These are phyloP conservation scores for Petrocephalus sullivani DNA, from an alignment of 2,797 vertebrate genomes.

Conservation along the genomic window DNA sequence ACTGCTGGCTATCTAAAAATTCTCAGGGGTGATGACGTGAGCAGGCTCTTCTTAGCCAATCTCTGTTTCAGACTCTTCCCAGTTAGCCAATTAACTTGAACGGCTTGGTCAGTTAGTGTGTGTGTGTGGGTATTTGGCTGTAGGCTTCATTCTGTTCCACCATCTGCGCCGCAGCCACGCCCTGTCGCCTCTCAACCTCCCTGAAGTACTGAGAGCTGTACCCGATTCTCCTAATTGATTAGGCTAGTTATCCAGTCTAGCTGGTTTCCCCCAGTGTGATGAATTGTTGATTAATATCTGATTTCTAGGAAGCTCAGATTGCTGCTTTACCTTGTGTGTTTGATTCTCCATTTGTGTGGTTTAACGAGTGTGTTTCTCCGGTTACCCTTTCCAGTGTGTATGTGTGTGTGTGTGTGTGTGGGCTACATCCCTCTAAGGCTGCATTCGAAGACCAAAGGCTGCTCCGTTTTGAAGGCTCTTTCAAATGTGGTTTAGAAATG, in stretches of 20 bases:
- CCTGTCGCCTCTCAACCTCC: too few relatives aligned
- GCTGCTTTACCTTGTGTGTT: not conserved
- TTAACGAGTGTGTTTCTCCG: not conserved
- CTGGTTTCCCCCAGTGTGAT: not conserved
- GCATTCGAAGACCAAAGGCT: not conserved
- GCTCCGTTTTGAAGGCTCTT: not conserved
- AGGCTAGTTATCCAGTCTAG: not conserved
- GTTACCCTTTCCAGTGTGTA: not conserved
- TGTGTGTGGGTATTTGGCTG: not conserved
- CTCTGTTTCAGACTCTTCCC: not conserved
- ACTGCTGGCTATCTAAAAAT: not conserved
- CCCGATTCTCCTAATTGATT: not conserved
- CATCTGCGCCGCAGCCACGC: not conserved
- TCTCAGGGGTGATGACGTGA: not conserved
- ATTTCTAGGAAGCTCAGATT: not conserved
- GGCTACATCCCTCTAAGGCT: not conserved
- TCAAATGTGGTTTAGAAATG: not conserved
- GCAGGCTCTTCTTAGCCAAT: not conserved
- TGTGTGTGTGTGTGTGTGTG: not conserved
- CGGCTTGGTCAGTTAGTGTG: not conserved
- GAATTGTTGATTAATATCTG: not conserved
- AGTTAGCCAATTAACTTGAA: not conserved
- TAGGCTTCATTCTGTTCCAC: not conserved
- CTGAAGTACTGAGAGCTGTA: too few relatives aligned
- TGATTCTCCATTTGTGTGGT: not conserved